Evolutionary conservation across 2,888 invertebrate genomes (phyloP).

Genomic region (Drosophila lutescens): DNA sequence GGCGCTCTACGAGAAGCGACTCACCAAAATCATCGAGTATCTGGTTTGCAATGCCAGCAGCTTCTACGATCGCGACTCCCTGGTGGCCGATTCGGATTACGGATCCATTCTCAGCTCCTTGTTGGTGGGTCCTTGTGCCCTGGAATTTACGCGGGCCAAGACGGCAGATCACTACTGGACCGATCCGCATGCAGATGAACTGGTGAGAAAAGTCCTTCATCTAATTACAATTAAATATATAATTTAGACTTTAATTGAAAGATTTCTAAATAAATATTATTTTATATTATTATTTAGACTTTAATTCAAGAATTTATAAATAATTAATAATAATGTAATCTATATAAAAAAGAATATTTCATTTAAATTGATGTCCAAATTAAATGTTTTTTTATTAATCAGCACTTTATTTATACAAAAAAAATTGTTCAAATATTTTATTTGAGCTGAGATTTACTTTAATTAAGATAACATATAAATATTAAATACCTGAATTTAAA

Average conservation of each 20-base stretch:
- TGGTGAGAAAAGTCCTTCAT: constrained; percentile 85
- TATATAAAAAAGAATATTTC: too few relatives aligned
- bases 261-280: not conserved
- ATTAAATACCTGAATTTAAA: too few relatives aligned
- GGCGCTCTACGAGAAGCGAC: constrained; percentile 94
- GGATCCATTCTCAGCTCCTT: constrained; percentile 96
- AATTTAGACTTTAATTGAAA: not conserved
- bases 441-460: too few relatives aligned
- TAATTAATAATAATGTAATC: too few relatives aligned
- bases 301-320: too few relatives aligned
- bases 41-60: constrained; percentile 92
- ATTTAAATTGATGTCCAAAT: too few relatives aligned
- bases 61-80: constrained; percentile 95
- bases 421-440: too few relatives aligned
- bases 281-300: too few relatives aligned
- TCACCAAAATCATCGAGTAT: constrained; percentile 95
- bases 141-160: constrained; percentile 95
- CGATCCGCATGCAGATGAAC: constrained; percentile 97
- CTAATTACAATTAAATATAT: not conserved
- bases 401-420: too few relatives aligned
- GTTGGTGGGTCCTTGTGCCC: constrained; percentile 96
- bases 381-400: too few relatives aligned
- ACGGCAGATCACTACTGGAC: constrained; percentile 96
- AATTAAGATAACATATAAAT: too few relatives aligned
- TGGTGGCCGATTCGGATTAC: constrained; percentile 95